Conservation (phyloP, 2,113 vertebrate species). For the Rattus rattus region DNA sequence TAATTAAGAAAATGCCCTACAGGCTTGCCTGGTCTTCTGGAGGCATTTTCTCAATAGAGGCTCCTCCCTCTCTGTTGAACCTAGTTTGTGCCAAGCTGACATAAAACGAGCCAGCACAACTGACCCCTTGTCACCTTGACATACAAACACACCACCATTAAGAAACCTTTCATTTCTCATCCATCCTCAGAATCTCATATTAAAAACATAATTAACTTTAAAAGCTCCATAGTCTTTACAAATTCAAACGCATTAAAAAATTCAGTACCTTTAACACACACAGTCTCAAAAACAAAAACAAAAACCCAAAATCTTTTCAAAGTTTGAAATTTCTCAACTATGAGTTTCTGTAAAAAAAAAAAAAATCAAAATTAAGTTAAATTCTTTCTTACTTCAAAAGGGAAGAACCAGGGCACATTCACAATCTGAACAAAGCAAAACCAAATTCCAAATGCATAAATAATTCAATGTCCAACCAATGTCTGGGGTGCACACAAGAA, state of each 20-base stretch:
- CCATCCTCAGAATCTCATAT: neutral
- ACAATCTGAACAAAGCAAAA: neutral
- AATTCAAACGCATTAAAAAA: neutral
- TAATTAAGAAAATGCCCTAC: neutral
- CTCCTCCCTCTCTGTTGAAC: neutral
- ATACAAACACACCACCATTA: neutral
- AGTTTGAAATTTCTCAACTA: neutral
- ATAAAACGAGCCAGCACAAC: neutral
- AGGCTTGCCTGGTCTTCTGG: neutral
- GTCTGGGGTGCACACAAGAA: neutral
- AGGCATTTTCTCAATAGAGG: neutral
- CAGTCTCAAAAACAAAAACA: neutral
- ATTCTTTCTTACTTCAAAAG: neutral
- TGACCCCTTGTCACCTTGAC: neutral
- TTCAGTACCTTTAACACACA: neutral
- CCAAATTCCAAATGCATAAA: neutral
- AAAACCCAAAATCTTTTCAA: neutral
- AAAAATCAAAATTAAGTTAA: neutral
- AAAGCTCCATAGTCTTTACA: neutral
- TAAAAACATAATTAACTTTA: neutral
- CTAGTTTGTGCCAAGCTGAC: neutral
- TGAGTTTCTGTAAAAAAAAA: neutral
- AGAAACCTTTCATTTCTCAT: neutral
- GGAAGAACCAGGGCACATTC: neutral
- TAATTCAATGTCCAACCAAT: neutral